Base-by-base conservation (phyloP, 2,888 invertebrate genomes). In the Incurvaria masculella region DNA sequence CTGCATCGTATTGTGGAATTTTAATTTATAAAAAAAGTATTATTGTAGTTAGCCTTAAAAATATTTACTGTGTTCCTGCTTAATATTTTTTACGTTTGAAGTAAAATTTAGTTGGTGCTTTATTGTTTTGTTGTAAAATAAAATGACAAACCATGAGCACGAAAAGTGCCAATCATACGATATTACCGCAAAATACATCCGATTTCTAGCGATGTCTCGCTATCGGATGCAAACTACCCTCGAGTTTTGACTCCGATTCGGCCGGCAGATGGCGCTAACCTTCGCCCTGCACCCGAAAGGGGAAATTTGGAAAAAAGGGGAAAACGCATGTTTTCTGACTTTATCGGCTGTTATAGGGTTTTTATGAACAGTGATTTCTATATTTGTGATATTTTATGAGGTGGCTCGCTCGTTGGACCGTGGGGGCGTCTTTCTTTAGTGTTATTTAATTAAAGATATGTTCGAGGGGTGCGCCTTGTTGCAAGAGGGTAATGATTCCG, bases 321-420 rank as follows among this genome's bases (percentile, higher is more conserved):
- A 33, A 33, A 33, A 33, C 33, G 33, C 33, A 33, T 33, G 33
- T 33, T 33, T 33, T 33, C 33, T 8, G 8, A 33, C 33, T 14
- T 33, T n/a, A 33, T 33, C 6, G 33, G 14, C 52, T 52, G 48
- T 58, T 59, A 61, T 59, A 55, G 55, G 54, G 44, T 59, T 61
- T 62, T 61, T 61, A 64, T 61, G 61, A 64, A 54, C 65, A 57
- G 57, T 61, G 67, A 65, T 65, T 65, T 61, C 59, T 61, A 59
- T 61, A 65, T 64, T 63, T 60, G 61, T 59, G 26, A 16, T 26
- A 19, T 33, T 44, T 44, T 17, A 14, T 33, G 8, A 33, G 14
- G 33, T 23, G 4, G n/a, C n/a, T n/a, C n/a, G n/a, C n/a, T n/a
- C n/a, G n/a, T 23, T 10, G 23, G 4, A 10, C 10, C 23, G 23